Evolutionary conservation across 2,888 invertebrate genomes (phyloP).

Genomic region (Thymelicus sylvestris): DNA sequence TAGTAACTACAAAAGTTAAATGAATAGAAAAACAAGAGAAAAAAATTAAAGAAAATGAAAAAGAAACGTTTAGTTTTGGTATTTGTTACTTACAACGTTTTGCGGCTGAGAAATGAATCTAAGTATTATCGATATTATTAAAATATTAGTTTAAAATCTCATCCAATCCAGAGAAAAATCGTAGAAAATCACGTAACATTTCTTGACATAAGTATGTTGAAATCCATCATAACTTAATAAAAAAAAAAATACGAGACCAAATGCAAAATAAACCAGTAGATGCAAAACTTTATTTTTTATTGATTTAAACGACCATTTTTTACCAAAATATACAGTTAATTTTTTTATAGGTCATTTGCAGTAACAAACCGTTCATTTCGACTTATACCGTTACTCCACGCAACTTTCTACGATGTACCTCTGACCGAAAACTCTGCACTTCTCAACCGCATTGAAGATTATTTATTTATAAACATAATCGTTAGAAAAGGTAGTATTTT

Average conservation of each 20-base stretch:
- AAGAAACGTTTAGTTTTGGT: slow-evolving; percentile 9
- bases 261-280: too few relatives aligned
- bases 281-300: not conserved
- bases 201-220: too few relatives aligned
- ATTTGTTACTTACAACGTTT: slow-evolving; percentile 8
- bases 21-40: not conserved
- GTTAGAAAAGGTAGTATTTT: slow-evolving; percentile 4
- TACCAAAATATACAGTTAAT: slow-evolving; percentile 2
- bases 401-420: not conserved
- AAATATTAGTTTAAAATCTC: too few relatives aligned
- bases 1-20: slow-evolving; percentile 21
- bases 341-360: not conserved
- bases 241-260: not conserved
- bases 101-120: not conserved
- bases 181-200: too few relatives aligned
- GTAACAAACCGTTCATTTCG: too few relatives aligned
- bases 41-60: slow-evolving; percentile 1
- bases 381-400: too few relatives aligned
- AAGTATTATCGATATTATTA: too few relatives aligned
- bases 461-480: slow-evolving; percentile 1
- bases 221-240: too few relatives aligned
- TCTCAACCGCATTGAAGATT: slow-evolving; percentile 3
- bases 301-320: not conserved
- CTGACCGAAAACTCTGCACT: not conserved
- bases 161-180: too few relatives aligned